Conservation (phyloP, 2,797 vertebrate genomes). For the Steatocranus sp. region DNA sequence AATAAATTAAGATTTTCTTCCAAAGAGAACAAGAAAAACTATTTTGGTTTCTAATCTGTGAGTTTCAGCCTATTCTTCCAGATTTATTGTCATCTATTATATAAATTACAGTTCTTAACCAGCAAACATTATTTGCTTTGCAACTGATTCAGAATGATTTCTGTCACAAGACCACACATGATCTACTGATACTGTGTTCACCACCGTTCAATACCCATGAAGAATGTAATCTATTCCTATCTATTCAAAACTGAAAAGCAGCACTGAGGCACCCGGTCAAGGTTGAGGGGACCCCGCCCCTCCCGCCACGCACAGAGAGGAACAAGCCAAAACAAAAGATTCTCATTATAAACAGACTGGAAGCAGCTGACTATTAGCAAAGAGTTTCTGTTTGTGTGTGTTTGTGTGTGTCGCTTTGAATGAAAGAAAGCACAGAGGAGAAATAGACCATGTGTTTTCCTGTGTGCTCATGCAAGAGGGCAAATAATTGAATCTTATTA, state of each 20-base stretch:
- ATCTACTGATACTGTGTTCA: neutral
- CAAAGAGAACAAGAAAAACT: neutral
- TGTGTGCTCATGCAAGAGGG: constrained; percentile 3
- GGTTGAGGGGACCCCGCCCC: constrained; percentile 42
- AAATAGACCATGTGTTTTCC: constrained; percentile 22
- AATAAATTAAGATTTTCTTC: neutral
- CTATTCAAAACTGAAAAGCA: constrained; percentile 55
- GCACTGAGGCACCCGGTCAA: constrained; percentile 47
- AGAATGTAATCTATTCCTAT: constrained; percentile 60
- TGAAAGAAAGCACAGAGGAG: constrained; percentile 30
- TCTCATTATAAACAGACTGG: constrained; percentile 42
- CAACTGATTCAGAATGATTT: constrained; percentile 10
- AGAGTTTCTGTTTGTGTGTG: neutral
- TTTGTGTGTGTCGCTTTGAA: constrained; percentile 7
- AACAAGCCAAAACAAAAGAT: constrained; percentile 55
- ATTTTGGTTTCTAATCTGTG: neutral
- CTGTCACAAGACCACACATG: constrained; percentile 32
- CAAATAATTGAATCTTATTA: constrained; percentile 22
- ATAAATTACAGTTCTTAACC: neutral
- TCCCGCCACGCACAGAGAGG: neutral
- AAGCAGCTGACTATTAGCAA: constrained; percentile 37
- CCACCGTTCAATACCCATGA: constrained; percentile 29
- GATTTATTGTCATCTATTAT: neutral
- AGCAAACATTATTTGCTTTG: neutral
- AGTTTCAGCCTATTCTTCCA: neutral